A percentile compares a stretch with the other conserved stretches of the same genome.
Evolutionary conservation across 1,140 invertebrate genomes (phyloP).

Genomic region (Cotesia typhae): DNA sequence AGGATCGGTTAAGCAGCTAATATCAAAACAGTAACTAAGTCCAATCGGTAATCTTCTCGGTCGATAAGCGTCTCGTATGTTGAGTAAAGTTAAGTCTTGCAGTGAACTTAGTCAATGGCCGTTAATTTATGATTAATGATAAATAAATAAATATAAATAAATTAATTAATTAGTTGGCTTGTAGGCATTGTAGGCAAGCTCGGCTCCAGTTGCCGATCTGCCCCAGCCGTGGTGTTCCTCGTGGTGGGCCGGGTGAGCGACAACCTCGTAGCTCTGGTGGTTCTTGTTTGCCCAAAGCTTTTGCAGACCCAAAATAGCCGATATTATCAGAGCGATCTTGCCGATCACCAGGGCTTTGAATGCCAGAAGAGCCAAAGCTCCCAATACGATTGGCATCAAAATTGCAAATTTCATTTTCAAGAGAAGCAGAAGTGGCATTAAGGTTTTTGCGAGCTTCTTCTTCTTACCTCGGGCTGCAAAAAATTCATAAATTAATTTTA

Average conservation of each 20-base stretch:
- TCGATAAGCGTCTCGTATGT: no score
- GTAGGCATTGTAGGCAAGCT: constrained; percentile 62
- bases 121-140: no score
- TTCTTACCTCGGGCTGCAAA: constrained; percentile 68
- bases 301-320: constrained; percentile 79
- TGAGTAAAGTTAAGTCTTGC: no score
- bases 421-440: constrained; percentile 77
- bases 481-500: not conserved
- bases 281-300: constrained; percentile 77
- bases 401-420: constrained; percentile 82
- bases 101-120: no score
- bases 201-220: constrained; percentile 54
- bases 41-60: no score
- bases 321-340: constrained; percentile 80
- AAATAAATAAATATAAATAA: constrained; percentile 24
- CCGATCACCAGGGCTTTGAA: constrained; percentile 84
- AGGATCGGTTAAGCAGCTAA: no score
- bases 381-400: constrained; percentile 78
- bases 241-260: constrained; percentile 59
- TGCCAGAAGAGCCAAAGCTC: constrained; percentile 79
- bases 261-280: constrained; percentile 73
- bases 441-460: constrained; percentile 70
- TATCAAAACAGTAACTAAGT: no score
- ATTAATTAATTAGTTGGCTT: constrained; percentile 57
- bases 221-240: constrained; percentile 61